Evolutionary conservation across 2,113 vertebrate species (phyloP).

Genomic region (Eubucco bourcierii): DNA sequence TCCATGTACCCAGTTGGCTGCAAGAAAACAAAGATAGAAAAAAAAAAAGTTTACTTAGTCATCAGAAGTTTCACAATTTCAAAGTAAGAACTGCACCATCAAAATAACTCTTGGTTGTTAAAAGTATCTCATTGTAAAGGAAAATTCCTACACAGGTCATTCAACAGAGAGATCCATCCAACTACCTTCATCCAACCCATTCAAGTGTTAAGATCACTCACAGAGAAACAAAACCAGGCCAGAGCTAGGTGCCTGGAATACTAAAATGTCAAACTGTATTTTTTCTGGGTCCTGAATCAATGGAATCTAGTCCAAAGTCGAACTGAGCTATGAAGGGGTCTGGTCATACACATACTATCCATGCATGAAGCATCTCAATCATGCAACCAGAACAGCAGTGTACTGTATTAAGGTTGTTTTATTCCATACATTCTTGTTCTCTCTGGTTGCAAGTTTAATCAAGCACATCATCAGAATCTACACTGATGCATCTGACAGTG

Average conservation of each 20-base stretch:
- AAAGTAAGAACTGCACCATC: neutral
- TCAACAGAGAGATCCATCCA: neutral
- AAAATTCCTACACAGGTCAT: neutral
- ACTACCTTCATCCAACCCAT: fast-evolving
- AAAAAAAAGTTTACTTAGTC: neutral
- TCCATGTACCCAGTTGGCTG: conserved; percentile 99
- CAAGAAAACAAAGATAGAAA: conserved; percentile 33
- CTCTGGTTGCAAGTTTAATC: neutral
- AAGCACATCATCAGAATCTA: neutral
- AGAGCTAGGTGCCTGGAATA: neutral
- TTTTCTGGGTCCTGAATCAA: neutral
- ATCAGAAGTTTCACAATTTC: neutral
- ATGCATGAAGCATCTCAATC: neutral
- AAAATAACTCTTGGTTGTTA: neutral
- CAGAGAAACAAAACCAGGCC: neutral
- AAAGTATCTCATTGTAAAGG: neutral
- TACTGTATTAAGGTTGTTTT: neutral
- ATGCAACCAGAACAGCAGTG: neutral
- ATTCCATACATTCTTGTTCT: neutral
- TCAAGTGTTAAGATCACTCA: neutral
- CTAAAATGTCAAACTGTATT: neutral
- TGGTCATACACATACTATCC: neutral
- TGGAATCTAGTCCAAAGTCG: neutral
- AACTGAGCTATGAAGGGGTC: neutral
- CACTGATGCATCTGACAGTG: neutral